Evolutionary conservation across 2,888 invertebrate genomes (phyloP), one percentile per base, ranked within the genome.

Genomic region (Hirtodrosophila cameraria): DNA sequence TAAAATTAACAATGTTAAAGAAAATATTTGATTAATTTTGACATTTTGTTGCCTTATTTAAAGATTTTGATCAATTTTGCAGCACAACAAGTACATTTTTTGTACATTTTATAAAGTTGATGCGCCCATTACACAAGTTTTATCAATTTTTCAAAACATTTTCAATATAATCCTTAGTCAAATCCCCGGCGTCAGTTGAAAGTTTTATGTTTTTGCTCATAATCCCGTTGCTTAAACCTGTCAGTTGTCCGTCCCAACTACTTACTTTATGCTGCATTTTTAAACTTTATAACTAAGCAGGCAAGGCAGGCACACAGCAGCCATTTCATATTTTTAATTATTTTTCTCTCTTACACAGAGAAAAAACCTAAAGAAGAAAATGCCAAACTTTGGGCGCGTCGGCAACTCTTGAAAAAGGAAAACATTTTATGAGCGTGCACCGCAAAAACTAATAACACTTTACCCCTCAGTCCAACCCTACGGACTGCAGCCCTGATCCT

Each of bases 391-490:
- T 57, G 46, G 28, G 73, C 50, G 54, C 71, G 49, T 43, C 31
- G 69, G 55, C 30, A 39, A 50, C 69, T 62, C 79, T 79, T 63
- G 63, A 79, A 73, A 79, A 54, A 62, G 31, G 11, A 55, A 67
- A 80, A 77, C 66, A 80, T 80, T 80, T 83, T 80, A 80, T 76
- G 77, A 83, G 77, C 77, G 42, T 60, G 63, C 72, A 83, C 84
- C 80, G 63, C 80, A 80, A 69, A 80, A 80, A 80, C 81, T 80
- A 80, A 80, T 80, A 80, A 83, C 81, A 83, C 84, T 80, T 80
- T 80, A 60, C 59, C 62, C 6, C 35, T 53, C 46, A 28, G 55
- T 15, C 27, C 5, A 35, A 35, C 59, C n/a, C n/a, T 33, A 8
- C 23, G 41, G 28, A 41, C 23, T 33, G 28, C 25, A 46, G 41